Evolutionary conservation across 2,888 invertebrate species (phyloP), one percentile per base, ranked within the genome.

Genomic region (Phortica magna): DNA sequence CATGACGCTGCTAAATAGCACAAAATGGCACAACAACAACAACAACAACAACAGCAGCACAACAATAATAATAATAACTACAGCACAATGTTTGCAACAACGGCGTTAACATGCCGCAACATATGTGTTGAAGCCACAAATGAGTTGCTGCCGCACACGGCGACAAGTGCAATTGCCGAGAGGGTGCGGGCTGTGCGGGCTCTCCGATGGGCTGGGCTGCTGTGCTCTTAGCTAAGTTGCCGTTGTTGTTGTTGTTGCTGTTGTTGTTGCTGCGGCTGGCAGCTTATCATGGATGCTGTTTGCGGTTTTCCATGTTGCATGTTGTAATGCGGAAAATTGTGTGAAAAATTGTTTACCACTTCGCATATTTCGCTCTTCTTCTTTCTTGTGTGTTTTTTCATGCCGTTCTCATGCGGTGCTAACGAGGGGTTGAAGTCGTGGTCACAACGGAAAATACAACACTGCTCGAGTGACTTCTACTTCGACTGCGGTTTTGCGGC

Each of bases 391-490:
- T 77, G n/a, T 79, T 79, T 78, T 19, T 61, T 48, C 64, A 55
- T 80, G 70, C 76, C 77, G 80, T 80, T 78, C 77, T 75, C 74
- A 76, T 76, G 84, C 82, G 84, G 84, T 81, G 88, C 89, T 89
- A 89, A 89, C 89, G 85, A 89, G 87, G 89, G 86, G 84, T 84
- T 88, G 87, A 84, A 80, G 77, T 79, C 74, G 77, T 79, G 75
- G 42, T 68, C 67, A 73, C 39, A 12, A 39, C n/a, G 19, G 17
- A 31, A 31, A 31, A 31, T 61, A 14, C 42, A 2, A 10, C 12
- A 31, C 22, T 19, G 53, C 48, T 55, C 67, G 73, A 77, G 64
- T 80, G 82, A 31, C 77, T 78, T 79, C 14, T 73, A 76, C 71
- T 39, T 79, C 14, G 74, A 76, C 71, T 39, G 17, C 42, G 6